A percentile compares a stretch with the other conserved stretches of the same genome.
Conservation (phyloP, 2,888 invertebrate species). For the Drosophila niveifrons region DNA sequence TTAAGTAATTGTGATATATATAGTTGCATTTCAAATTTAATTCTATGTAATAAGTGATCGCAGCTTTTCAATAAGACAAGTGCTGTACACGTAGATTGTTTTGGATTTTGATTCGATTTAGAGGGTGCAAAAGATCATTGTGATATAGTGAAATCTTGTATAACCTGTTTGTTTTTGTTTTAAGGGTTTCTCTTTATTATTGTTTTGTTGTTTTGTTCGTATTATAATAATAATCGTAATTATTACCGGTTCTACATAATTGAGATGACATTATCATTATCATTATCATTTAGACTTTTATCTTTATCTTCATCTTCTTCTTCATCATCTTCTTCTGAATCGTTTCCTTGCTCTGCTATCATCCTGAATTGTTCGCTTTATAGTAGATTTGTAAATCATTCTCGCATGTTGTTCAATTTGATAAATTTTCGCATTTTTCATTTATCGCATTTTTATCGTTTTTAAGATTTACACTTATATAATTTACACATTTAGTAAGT, state of each 20-base stretch:
- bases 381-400: conserved; percentile 12
- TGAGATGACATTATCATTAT: conserved; percentile 43
- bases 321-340: conserved; percentile 6
- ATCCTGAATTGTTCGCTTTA: conserved; percentile 51
- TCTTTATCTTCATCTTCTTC: conserved; percentile 2
- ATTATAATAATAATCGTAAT: conserved; percentile 73
- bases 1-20: conserved; percentile 13
- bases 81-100: conserved; percentile 15
- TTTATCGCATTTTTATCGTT: neutral
- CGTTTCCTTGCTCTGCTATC: conserved; percentile 44
- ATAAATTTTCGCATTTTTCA: conserved; percentile 3
- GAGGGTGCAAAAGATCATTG: conserved; percentile 4
- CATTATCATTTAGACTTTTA: conserved; percentile 28
- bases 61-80: conserved; percentile 14
- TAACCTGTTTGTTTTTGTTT: conserved; percentile 41
- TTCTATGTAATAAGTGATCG: conserved; percentile 7
- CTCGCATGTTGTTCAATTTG: conserved; percentile 32
- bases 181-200: conserved; percentile 71
- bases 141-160: conserved; percentile 16
- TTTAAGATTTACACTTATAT: conserved; percentile 61
- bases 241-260: conserved; percentile 62
- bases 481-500: conserved; percentile 64
- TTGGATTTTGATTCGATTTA: neutral
- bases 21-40: neutral
- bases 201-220: conserved; percentile 49